phyloP scores from a whole-genome alignment of 2,888 invertebrate genomes.

The Podabrus alpinus region DNA sequence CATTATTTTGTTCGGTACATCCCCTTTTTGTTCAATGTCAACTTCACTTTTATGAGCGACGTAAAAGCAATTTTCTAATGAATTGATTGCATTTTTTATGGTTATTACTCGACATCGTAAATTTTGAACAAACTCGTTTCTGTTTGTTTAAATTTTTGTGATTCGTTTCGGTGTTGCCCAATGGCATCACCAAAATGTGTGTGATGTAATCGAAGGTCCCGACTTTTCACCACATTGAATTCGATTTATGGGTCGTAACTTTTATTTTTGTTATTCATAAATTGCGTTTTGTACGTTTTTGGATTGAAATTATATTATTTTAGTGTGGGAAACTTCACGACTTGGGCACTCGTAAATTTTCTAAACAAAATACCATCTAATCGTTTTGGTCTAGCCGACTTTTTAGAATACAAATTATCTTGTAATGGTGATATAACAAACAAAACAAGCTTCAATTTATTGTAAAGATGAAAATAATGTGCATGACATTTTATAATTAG shows the following conservation, averaged over 20 bases:
- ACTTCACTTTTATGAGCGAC: neutral
- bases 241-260: neutral
- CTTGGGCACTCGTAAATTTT: neutral
- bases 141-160: neutral
- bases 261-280: neutral
- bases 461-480: neutral
- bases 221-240: neutral
- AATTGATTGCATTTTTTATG: neutral
- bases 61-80: neutral
- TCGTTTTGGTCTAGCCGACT: neutral
- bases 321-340: neutral
- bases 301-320: neutral
- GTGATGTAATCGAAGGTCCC: neutral
- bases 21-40: neutral
- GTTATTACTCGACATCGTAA: neutral
- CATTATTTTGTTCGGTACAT: neutral
- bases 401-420: neutral
- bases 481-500: neutral
- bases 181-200: neutral
- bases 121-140: neutral
- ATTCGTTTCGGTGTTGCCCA: neutral
- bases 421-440: neutral
- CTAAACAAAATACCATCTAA: neutral
- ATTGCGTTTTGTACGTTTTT: neutral
- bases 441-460: neutral